These are phyloP conservation scores for Chelonoidis abingdonii DNA, from an alignment of 2,113 vertebrate genomes.

Conservation along the genomic window DNA sequence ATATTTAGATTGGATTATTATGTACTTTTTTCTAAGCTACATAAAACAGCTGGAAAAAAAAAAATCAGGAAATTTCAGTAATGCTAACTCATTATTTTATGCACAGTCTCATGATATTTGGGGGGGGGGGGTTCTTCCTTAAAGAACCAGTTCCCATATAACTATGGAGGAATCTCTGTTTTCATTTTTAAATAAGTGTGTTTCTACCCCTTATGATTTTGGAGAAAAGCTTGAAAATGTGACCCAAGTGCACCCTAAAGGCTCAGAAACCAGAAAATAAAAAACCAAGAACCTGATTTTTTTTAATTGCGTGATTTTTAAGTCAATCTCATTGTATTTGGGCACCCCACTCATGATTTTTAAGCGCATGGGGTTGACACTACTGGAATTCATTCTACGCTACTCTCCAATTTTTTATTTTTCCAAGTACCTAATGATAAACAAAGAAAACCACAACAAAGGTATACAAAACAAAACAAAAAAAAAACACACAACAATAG, in stretches of 20 bases:
- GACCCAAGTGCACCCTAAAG: neutral
- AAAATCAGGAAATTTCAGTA: neutral
- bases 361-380: neutral
- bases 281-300: neutral
- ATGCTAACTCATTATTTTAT: neutral
- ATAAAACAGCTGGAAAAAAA: neutral
- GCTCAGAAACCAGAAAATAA: neutral
- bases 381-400: neutral
- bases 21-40: neutral
- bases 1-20: neutral
- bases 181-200: neutral
- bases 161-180: neutral
- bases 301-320: neutral
- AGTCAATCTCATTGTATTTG: neutral
- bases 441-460: neutral
- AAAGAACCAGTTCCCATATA: neutral
- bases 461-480: neutral
- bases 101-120: neutral
- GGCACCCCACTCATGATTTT: neutral
- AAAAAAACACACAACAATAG: neutral
- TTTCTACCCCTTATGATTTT: neutral
- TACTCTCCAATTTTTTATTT: neutral
- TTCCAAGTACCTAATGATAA: neutral
- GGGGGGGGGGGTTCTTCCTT: neutral
- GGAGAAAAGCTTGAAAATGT: neutral